These are phyloP conservation scores for Neomorphus geoffroyi DNA, from an alignment of 2,797 vertebrate genomes.

Conservation along the genomic window DNA sequence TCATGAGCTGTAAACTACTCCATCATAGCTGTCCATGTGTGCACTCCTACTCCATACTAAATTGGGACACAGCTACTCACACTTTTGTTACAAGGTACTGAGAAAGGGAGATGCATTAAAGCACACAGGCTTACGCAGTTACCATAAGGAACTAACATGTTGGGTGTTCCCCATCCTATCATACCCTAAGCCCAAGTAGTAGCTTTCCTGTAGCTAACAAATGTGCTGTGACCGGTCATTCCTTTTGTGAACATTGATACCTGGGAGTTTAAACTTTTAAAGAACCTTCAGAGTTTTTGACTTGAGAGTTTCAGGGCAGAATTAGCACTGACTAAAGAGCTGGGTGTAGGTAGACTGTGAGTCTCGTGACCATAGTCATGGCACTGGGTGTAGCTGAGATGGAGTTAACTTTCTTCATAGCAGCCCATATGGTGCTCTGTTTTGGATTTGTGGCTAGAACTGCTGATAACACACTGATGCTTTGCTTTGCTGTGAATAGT, in stretches of 20 bases:
- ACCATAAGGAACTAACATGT: neutral
- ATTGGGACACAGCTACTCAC: neutral
- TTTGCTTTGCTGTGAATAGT: neutral
- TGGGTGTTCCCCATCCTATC: neutral
- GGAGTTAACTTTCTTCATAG: neutral
- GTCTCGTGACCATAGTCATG: neutral
- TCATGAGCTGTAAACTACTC: conserved; percentile 29
- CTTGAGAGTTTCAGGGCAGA: neutral
- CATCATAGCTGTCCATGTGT: neutral
- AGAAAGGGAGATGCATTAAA: neutral
- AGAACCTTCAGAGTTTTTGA: neutral
- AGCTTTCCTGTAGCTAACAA: neutral
- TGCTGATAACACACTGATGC: neutral
- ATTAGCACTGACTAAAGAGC: neutral
- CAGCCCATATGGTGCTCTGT: neutral
- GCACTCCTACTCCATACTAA: conserved; percentile 39
- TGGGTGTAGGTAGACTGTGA: neutral
- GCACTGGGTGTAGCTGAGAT: neutral
- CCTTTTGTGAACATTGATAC: neutral
- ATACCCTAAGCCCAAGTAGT: neutral
- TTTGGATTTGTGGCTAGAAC: neutral
- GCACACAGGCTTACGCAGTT: neutral
- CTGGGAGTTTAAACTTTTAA: neutral
- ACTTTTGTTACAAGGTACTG: neutral
- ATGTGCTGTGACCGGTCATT: neutral